Percentiles rank a stretch among this genome's conserved stretches.
Conservation (phyloP, 1,140 invertebrate genomes). For the Agrypnia vestita region DNA sequence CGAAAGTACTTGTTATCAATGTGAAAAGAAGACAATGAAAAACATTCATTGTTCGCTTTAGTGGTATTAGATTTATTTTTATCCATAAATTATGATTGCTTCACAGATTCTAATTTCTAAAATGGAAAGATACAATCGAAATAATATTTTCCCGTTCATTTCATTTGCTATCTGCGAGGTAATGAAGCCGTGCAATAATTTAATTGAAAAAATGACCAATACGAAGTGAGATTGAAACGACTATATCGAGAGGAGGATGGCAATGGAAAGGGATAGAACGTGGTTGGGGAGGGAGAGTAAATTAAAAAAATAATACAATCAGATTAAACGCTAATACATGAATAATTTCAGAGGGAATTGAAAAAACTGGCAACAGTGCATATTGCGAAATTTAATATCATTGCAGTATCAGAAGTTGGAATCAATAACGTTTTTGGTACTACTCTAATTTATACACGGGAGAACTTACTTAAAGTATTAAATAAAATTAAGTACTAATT, state of each 20-base stretch:
- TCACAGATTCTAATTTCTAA: neutral
- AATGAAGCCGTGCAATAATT: constrained; percentile 30
- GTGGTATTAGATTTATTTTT: neutral
- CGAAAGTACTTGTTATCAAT: too few relatives aligned
- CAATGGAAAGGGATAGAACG: neutral
- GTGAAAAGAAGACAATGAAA: too few relatives aligned
- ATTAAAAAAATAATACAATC: constrained; percentile 55
- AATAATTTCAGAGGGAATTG: constrained; percentile 48
- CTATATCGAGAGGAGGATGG: neutral
- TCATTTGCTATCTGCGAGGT: neutral
- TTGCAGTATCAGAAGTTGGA: neutral
- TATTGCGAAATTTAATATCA: constrained; percentile 38
- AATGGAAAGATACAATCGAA: neutral
- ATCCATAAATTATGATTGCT: neutral
- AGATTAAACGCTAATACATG: constrained; percentile 52
- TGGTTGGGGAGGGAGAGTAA: constrained; percentile 35
- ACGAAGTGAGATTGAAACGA: constrained; percentile 4
- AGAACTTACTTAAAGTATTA: too few relatives aligned
- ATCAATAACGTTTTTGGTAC: constrained; percentile 2
- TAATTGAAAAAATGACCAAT: constrained; percentile 33
- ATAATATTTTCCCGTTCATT: constrained; percentile 11
- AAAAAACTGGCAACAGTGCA: constrained; percentile 46
- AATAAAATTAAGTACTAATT: too few relatives aligned
- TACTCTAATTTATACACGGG: too few relatives aligned
- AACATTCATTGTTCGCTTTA: too few relatives aligned